Conservation (phyloP, 2,888 invertebrate genomes). For the Ornithoptera priamus region DNA sequence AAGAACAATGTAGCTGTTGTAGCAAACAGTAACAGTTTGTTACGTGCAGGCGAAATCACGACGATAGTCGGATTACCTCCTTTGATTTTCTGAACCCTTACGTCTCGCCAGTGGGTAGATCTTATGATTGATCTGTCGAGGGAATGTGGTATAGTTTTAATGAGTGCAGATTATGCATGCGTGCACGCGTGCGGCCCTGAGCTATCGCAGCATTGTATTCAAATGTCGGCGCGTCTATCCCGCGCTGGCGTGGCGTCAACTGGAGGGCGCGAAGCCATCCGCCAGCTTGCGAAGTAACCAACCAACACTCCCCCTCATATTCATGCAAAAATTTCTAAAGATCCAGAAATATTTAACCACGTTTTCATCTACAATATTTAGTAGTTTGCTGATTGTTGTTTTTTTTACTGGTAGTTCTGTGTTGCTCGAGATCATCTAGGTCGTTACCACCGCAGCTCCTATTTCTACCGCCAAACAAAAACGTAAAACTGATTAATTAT, state of each 20-base stretch:
- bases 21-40: no score
- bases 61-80: background rate
- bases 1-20: no score
- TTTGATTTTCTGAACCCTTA: background rate
- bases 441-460: no score
- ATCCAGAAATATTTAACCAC: background rate
- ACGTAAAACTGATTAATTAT: no score
- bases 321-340: conserved; percentile 6
- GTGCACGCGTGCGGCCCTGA: conserved; percentile 69
- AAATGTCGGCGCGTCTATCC: conserved; percentile 63
- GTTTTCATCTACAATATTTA: no score
- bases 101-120: conserved; percentile 2
- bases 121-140: conserved; percentile 46
- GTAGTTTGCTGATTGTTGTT: no score
- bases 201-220: conserved; percentile 76
- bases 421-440: no score
- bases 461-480: no score
- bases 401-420: no score
- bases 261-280: conserved; percentile 4
- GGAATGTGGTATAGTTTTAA: conserved; percentile 68
- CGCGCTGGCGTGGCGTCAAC: conserved; percentile 30
- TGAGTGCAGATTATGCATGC: conserved; percentile 71
- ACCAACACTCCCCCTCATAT: conserved; percentile 11
- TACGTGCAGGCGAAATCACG: background rate
- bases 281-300: conserved; percentile 17